These are phyloP conservation scores for Argyrosomus regius DNA, from an alignment of 2,797 vertebrate genomes.

Conservation along the genomic window DNA sequence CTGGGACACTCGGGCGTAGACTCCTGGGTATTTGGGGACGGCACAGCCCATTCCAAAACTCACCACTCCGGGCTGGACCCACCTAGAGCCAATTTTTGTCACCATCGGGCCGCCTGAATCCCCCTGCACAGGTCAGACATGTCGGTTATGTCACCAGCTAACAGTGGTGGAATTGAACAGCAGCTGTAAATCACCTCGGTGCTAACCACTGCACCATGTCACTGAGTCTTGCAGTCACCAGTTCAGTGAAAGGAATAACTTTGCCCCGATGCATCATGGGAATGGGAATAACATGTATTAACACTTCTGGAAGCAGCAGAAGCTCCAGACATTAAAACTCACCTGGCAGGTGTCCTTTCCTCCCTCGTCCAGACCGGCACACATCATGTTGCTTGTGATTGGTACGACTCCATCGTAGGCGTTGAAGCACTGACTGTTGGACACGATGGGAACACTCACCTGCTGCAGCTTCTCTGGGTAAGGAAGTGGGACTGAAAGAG, in stretches of 20 bases:
- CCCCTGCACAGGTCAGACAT: slow-evolving; percentile 55
- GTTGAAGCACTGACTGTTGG: slow-evolving; percentile 34
- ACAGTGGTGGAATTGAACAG: not conserved
- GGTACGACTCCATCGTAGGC: rapidly evolving
- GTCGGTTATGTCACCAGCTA: not conserved
- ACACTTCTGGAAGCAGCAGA: too few species aligned
- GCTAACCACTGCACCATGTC: not conserved
- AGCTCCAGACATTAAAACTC: not conserved
- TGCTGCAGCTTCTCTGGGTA: slow-evolving; percentile 73
- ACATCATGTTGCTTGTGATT: slow-evolving; percentile 79
- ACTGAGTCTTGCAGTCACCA: too few species aligned
- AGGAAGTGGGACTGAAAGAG: slow-evolving; percentile 20
- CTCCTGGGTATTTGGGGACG: slow-evolving; percentile 35
- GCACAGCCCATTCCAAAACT: slow-evolving; percentile 72
- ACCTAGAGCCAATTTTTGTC: not conserved
- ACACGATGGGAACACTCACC: slow-evolving; percentile 72
- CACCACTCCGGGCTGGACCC: slow-evolving; percentile 70
- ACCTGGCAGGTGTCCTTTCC: slow-evolving; percentile 82
- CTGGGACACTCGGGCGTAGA: too few species aligned
- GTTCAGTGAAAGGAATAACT: too few species aligned
- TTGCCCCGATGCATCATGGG: too few species aligned
- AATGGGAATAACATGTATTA: too few species aligned
- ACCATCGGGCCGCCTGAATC: slow-evolving; percentile 78
- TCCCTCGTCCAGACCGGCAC: slow-evolving; percentile 64
- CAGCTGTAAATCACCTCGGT: too few species aligned